Evolutionary conservation across 2,888 invertebrate species (phyloP), one percentile per base, ranked within the genome.

Genomic region (Eupeodes latifasciatus): DNA sequence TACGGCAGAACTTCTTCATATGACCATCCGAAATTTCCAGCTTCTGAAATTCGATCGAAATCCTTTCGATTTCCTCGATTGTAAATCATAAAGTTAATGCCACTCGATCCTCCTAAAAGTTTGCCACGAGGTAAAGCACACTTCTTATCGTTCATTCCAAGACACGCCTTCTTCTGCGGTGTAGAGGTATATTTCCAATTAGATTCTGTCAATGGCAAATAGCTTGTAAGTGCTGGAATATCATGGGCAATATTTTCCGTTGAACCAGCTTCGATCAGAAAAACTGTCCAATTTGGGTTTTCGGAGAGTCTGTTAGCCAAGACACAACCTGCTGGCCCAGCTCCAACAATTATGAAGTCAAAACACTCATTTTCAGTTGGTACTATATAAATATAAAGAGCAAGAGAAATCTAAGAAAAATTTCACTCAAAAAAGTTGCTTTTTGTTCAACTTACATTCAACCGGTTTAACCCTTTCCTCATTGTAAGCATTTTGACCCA

Each of bases 11-110:
- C 94, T 9, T 95, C 95, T 5, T 94, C 91, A 91, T 95, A 95
- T 2, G 95, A 94, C 96, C 96, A 96, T 66, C 96, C 96, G 27
- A 94, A 94, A 91, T 96, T 96, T 5, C 96, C 96, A 57, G 94
- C 94, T 0, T 93, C 93, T 5, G 94, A 95, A 95, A 96, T 90
- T 91, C 94, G 93, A 90, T 97, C 95, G 94, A 96, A 97, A 91
- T 97, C 96, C 34, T 93, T 92, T 10, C 94, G 94, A 89, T 96
- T 94, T 2, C 96, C 96, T 82, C 96, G 94, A 0, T 96, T 95
- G 92, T 96, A 96, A 75, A 96, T 94, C 95, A 95, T 95, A 91
- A 94, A 94, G 91, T 95, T 95, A 72, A 95, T 93, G 16, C 94
- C 93, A 71, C 94, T 94, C 2, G 94, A 93, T 3, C 95, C 95